A percentile compares a stretch with the other conserved stretches of the same genome.
phyloP scores from a whole-genome alignment of 2,888 invertebrate species.

The Parnassius glacialis region DNA sequence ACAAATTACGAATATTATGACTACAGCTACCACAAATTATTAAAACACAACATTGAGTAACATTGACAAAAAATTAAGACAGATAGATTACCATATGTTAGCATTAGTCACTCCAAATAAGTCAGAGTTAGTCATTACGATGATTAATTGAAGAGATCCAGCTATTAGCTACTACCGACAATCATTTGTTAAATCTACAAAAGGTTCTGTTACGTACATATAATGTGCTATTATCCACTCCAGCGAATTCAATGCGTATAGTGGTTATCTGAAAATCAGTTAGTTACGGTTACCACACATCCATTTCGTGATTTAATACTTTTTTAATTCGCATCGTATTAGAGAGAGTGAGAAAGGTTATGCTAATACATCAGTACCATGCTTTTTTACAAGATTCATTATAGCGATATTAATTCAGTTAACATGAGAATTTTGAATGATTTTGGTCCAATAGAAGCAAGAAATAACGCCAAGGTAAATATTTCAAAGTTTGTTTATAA shows the following conservation, averaged over 20 bases:
- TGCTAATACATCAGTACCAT: conserved; percentile 14
- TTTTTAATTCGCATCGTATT: conserved; percentile 1
- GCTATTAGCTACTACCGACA: conserved; percentile 17
- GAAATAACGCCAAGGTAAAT: no score
- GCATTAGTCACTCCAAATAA: conserved; percentile 24
- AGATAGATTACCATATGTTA: conserved; percentile 18
- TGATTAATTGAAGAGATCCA: conserved; percentile 22
- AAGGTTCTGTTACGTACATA: conserved; percentile 4
- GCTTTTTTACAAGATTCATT: conserved; percentile 12
- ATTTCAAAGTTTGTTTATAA: no score
- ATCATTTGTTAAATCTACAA: conserved; percentile 20
- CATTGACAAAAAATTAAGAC: conserved; percentile 7
- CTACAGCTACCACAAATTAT: background rate
- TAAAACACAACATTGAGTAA: conserved; percentile 5
- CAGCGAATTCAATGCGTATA: conserved; percentile 7
- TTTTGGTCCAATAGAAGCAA: conserved; percentile 5
- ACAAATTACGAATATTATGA: conserved; percentile 7
- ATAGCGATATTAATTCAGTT: conserved; percentile 7
- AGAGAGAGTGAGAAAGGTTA: conserved; percentile 13
- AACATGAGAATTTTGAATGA: conserved; percentile 3
- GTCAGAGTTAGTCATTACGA: conserved; percentile 25
- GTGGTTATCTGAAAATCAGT: conserved; percentile 20
- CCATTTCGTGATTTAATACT: conserved; percentile 15
- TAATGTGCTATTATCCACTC: conserved; percentile 11
- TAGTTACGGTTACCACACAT: conserved; percentile 11